A percentile compares a stretch with the other conserved stretches of the same genome.
Evolutionary conservation across 2,113 vertebrate genomes (phyloP).

Genomic region (Burhinus oedicnemus): DNA sequence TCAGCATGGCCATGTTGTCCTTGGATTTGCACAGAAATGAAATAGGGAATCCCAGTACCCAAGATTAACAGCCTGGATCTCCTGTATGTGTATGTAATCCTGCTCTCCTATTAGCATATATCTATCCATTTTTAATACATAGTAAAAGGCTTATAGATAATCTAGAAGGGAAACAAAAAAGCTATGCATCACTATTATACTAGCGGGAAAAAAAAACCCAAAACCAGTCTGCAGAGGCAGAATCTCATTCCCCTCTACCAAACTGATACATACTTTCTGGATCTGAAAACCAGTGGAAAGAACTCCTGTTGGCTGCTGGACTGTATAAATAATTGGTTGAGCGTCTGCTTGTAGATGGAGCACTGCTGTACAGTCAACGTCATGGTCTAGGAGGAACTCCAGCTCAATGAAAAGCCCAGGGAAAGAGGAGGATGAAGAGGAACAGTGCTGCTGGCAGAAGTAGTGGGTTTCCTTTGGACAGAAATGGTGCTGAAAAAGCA

Average conservation of each 20-base stretch:
- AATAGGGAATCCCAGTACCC: neutral
- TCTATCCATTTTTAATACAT: neutral
- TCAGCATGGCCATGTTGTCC: neutral
- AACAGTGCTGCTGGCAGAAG: neutral
- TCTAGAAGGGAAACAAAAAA: neutral
- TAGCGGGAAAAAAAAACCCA: neutral
- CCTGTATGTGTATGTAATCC: neutral
- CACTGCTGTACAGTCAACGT: neutral
- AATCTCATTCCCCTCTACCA: neutral
- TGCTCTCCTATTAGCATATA: neutral
- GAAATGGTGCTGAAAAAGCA: neutral
- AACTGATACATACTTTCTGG: neutral
- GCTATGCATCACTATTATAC: neutral
- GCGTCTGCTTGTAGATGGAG: neutral
- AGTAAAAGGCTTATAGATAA: neutral
- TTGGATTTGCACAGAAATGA: neutral
- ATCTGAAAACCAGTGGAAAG: neutral
- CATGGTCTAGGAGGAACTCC: neutral
- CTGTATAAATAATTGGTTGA: rapidly evolving
- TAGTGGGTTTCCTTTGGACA: neutral
- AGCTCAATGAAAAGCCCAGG: neutral
- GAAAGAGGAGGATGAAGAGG: neutral
- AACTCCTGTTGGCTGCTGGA: neutral
- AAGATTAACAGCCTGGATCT: neutral
- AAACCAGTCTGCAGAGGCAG: neutral